Evolutionary conservation across 2,797 vertebrate genomes (phyloP).

Genomic region (Heterohyrax brucei): DNA sequence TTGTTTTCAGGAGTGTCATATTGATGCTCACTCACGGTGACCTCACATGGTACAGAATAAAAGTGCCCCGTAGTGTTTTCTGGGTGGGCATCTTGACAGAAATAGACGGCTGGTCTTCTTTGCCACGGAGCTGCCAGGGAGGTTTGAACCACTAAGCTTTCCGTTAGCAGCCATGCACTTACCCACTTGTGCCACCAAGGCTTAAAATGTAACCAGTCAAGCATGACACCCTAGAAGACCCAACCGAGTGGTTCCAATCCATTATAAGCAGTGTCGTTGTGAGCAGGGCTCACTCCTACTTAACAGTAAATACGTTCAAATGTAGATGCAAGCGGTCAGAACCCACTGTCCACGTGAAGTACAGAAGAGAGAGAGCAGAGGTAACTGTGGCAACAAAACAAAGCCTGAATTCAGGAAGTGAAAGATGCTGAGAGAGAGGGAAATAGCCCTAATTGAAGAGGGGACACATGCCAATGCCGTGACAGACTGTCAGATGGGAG

Average conservation of each 20-base stretch:
- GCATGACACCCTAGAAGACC: neutral
- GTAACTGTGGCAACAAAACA: neutral
- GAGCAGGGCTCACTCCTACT: neutral
- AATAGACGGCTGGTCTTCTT: neutral
- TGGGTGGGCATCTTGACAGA: neutral
- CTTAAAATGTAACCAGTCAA: neutral
- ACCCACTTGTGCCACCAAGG: neutral
- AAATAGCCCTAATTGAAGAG: too few relatives aligned
- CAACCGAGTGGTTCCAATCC: neutral
- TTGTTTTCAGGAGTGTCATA: neutral
- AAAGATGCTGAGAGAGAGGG: neutral
- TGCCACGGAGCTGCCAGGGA: neutral
- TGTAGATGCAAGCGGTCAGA: neutral
- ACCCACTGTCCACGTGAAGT: neutral
- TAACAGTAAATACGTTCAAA: neutral
- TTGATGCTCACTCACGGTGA: neutral
- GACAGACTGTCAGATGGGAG: neutral
- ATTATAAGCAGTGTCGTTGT: neutral
- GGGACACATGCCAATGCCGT: too few relatives aligned
- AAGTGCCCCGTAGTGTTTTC: too few relatives aligned
- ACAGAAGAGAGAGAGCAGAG: neutral
- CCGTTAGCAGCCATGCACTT: neutral
- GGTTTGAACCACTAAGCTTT: neutral
- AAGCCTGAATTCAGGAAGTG: neutral
- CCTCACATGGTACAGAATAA: too few relatives aligned